These are phyloP conservation scores for Elachura formosa DNA, from an alignment of 2,113 vertebrate species.

Conservation along the genomic window DNA sequence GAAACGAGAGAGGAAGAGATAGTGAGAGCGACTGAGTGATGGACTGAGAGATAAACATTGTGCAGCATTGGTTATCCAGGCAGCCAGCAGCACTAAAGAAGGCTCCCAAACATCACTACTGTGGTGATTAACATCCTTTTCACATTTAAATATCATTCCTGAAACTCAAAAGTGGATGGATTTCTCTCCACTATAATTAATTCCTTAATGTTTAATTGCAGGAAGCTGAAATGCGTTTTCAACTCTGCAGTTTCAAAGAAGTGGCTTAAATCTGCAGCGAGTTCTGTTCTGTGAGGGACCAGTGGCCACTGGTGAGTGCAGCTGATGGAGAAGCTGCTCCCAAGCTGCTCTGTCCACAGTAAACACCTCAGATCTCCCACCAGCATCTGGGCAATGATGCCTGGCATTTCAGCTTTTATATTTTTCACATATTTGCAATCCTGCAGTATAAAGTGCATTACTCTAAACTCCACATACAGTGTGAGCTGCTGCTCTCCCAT, in stretches of 20 bases:
- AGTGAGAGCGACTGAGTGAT: neutral
- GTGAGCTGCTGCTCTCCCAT: neutral
- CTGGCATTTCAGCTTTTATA: no score
- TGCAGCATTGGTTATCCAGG: neutral
- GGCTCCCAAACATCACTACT: slow-evolving; percentile 58
- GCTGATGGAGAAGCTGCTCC: neutral
- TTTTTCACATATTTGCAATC: neutral
- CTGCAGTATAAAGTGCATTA: neutral
- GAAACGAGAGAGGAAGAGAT: neutral
- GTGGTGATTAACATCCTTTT: slow-evolving; percentile 57
- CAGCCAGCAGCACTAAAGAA: slow-evolving; percentile 51
- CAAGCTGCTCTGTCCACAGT: neutral
- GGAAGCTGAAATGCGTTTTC: slow-evolving; percentile 21
- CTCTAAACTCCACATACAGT: neutral
- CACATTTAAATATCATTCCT: slow-evolving; percentile 66
- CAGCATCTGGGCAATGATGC: no score
- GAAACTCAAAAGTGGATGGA: slow-evolving; percentile 47
- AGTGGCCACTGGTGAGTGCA: neutral
- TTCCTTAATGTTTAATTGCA: slow-evolving; percentile 35
- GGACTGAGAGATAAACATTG: neutral
- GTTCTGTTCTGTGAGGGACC: neutral
- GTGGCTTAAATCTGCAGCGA: neutral
- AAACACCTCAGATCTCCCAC: neutral
- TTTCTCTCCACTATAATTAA: slow-evolving; percentile 60
- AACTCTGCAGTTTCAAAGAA: neutral